These are phyloP conservation scores for Odocoileus hemionus DNA, from an alignment of 2,113 vertebrate species.

Conservation along the genomic window DNA sequence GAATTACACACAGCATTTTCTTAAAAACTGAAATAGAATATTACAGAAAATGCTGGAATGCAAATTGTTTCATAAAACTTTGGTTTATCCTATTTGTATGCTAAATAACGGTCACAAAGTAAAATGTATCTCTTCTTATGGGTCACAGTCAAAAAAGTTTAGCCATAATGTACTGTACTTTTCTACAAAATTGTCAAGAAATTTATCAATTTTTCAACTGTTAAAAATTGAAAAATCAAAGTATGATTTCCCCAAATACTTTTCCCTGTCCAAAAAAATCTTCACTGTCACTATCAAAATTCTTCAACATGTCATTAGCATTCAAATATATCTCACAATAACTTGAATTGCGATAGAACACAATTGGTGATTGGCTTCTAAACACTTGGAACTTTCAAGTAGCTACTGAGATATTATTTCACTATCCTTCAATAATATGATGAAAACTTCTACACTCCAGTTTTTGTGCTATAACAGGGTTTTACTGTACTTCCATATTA, in stretches of 20 bases:
- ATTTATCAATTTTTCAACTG: too few species aligned
- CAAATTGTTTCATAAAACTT: neutral
- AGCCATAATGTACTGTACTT: neutral
- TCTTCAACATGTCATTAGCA: neutral
- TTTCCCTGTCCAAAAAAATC: neutral
- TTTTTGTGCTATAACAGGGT: neutral
- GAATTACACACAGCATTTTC: conserved; percentile 24
- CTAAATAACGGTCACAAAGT: neutral
- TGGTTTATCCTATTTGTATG: neutral
- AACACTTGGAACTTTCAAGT: neutral
- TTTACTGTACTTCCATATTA: conserved; percentile 2
- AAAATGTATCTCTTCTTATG: neutral
- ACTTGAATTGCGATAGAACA: neutral
- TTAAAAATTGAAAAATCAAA: neutral
- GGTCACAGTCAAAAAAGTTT: neutral
- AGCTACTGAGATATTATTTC: neutral
- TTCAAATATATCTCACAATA: neutral
- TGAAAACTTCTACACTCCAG: neutral
- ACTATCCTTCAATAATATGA: neutral
- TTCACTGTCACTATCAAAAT: conserved; percentile 17
- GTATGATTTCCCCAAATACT: neutral
- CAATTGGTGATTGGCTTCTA: neutral
- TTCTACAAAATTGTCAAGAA: conserved; percentile 20
- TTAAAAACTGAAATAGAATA: neutral
- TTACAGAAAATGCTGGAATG: neutral